Base-by-base conservation (phyloP, 2,797 vertebrate genomes). In the Ibycter americanus region DNA sequence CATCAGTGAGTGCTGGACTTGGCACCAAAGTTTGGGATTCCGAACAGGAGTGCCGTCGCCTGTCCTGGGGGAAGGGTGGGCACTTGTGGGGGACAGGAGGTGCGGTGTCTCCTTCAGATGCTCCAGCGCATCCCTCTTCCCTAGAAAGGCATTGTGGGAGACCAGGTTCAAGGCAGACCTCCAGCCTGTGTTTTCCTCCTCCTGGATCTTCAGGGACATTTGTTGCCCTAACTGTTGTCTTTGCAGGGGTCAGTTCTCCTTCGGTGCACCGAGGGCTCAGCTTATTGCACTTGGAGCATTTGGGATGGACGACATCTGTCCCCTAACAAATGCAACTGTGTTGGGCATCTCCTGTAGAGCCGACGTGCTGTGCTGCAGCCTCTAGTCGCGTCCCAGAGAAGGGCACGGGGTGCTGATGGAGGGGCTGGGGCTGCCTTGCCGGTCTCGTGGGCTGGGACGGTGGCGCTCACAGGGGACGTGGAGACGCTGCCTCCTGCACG, bases 241-340 rank as follows among this genome's bases (percentile, higher is more conserved):
- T 47, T 65, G 34, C 0, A 0, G 32, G 79, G 20, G 12, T 44
- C 56, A 14, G 20, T 19, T 59, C 14, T 83, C 49, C 18, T n/a
- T 66, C 46, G 19, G 8, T 36, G 40, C 11, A 20, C 21, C 42
- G 29, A 17, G 76, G 58, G 3, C 26, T 59, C 1, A 1, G 6
- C 18, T 79, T 8, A 4, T 18, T 25, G 73, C 14, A 4, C 29
- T 32, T 2, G 7, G 15, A 63, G 44, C 18, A 0, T 56, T 59
- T 63, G 79, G 54, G 67, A 8, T 46, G 54, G 56, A 4, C 2
- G 13, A 16, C 13, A 23, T 70, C 63, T 54, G 47, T 62, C 19
- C 7, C 2, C 49, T 46, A 6, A 51, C 1, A 12, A 54, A 4
- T 22, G 22, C 17, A 19, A 0, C 32, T 9, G 46, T 15, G 54